phyloP scores from a whole-genome alignment of 2,797 vertebrate genomes.

The Tokudaia muenninki region DNA sequence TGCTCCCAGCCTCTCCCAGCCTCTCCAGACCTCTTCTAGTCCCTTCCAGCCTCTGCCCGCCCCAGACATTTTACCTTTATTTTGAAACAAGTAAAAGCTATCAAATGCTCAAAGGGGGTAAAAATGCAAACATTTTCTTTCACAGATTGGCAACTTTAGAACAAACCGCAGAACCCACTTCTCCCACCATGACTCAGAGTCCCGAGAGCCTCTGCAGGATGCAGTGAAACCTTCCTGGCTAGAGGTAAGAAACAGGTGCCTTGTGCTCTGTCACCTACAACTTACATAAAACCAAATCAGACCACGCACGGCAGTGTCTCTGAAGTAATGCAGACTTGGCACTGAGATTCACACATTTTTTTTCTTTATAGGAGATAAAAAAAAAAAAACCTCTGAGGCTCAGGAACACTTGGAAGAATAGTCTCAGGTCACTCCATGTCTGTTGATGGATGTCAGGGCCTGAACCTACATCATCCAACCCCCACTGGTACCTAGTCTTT shows the following conservation, averaged over 20 bases:
- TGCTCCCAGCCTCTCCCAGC: not conserved
- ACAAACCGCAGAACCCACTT: not conserved
- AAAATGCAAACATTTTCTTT: not conserved
- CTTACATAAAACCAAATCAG: not conserved
- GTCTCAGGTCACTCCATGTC: not conserved
- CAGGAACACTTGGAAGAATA: not conserved
- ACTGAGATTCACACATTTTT: not conserved
- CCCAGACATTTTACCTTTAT: not conserved
- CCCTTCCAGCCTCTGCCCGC: not conserved
- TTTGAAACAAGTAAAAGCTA: not conserved
- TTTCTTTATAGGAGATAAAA: not conserved
- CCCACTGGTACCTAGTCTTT: not conserved
- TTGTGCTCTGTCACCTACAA: not conserved
- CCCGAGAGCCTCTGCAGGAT: rapidly evolving
- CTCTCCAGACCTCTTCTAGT: not conserved
- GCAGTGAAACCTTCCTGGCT: not conserved
- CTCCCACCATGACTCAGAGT: too few species aligned
- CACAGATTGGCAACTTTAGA: not conserved
- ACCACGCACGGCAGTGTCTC: not conserved
- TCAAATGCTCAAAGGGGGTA: not conserved
- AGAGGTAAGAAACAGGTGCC: too few species aligned
- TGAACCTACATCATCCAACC: not conserved
- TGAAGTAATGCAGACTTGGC: not conserved
- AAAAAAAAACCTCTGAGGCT: not conserved
- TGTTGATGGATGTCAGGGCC: too few species aligned